A percentile compares a stretch with the other conserved stretches of the same genome.
These are phyloP conservation scores for Acronicta psi DNA, from an alignment of 2,888 invertebrate species.

Conservation along the genomic window DNA sequence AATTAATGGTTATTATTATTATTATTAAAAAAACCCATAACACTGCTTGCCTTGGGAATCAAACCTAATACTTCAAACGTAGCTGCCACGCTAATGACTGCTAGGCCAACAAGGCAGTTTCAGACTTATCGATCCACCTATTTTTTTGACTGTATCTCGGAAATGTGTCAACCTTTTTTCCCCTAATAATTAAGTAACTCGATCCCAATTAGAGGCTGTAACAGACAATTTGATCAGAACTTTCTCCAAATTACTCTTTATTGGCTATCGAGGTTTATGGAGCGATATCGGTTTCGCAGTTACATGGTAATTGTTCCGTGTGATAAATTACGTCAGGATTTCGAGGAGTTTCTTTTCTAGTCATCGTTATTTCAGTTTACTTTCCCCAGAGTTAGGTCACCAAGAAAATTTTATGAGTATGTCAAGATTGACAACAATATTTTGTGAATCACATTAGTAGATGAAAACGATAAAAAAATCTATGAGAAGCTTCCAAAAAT, in stretches of 20 bases:
- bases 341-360: slow-evolving; percentile 1
- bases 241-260: slow-evolving; percentile 58
- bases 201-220: slow-evolving; percentile 54
- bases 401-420: background rate
- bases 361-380: background rate
- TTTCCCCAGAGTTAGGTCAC: background rate
- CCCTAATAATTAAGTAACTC: slow-evolving; percentile 45
- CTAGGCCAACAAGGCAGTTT: too few relatives aligned
- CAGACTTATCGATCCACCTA: background rate
- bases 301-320: slow-evolving; percentile 53
- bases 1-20: too few relatives aligned
- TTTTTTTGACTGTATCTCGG: slow-evolving; percentile 9
- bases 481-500: too few relatives aligned
- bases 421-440: too few relatives aligned
- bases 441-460: too few relatives aligned
- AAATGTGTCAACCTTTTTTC: slow-evolving; percentile 12
- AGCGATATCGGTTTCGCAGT: slow-evolving; percentile 46
- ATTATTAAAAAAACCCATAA: too few relatives aligned
- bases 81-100: too few relatives aligned
- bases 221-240: slow-evolving; percentile 42
- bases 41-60: too few relatives aligned
- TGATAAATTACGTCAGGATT: slow-evolving; percentile 32
- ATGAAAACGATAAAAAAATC: too few relatives aligned
- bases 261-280: slow-evolving; percentile 54
- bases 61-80: too few relatives aligned